Percentiles rank a stretch among this genome's conserved stretches.
These are phyloP conservation scores for Ochropleura leucogaster DNA, from an alignment of 2,888 invertebrate genomes.

Conservation along the genomic window DNA sequence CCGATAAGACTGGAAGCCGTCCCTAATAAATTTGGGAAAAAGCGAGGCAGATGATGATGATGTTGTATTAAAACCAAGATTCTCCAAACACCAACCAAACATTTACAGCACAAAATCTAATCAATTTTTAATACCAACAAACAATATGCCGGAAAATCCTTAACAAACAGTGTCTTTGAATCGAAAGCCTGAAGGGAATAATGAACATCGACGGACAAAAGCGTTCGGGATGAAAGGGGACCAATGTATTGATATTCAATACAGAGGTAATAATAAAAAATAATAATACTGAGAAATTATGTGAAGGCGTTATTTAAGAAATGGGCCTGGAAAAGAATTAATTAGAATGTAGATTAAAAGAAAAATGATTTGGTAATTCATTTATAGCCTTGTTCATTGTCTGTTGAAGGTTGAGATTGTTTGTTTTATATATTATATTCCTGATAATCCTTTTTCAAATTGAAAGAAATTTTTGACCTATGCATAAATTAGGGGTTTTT, in stretches of 20 bases:
- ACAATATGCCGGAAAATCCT: constrained; percentile 43
- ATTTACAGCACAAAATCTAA: constrained; percentile 41
- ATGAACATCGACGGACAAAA: constrained; percentile 61
- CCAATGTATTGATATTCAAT: constrained; percentile 76
- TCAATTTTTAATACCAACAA: constrained; percentile 56
- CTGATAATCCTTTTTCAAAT: background rate
- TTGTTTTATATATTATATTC: background rate
- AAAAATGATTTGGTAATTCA: constrained; percentile 12
- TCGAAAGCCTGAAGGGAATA: constrained; percentile 50
- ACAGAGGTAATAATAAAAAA: constrained; percentile 76
- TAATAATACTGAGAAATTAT: constrained; percentile 69
- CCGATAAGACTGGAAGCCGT: too few relatives aligned
- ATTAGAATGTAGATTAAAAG: constrained; percentile 10
- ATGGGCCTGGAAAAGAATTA: constrained; percentile 9
- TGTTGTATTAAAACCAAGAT: background rate
- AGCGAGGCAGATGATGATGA: too few relatives aligned
- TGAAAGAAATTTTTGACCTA: too few relatives aligned
- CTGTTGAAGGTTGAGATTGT: background rate
- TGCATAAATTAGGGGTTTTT: background rate
- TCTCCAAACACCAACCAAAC: background rate
- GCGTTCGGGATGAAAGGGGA: constrained; percentile 72
- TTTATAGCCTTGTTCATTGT: background rate
- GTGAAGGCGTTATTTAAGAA: constrained; percentile 18
- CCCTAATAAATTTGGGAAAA: too few relatives aligned
- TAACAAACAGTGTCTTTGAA: constrained; percentile 49